phyloP scores from a whole-genome alignment of 2,113 vertebrate species.

The Pygoscelis antarcticus region DNA sequence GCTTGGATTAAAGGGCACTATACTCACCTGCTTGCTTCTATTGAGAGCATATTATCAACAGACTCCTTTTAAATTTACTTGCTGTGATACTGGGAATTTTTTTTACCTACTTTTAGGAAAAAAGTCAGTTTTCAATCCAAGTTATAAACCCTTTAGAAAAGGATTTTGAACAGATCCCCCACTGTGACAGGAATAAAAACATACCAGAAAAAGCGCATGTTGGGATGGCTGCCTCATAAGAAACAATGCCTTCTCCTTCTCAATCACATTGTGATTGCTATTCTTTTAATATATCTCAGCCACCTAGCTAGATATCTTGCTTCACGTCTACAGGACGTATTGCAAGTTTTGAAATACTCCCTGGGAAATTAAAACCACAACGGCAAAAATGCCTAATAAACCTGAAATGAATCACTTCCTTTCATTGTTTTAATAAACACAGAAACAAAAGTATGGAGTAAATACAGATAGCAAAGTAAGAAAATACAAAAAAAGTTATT shows the following conservation, averaged over 20 bases:
- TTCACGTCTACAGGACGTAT: background rate
- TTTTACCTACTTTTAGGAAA: background rate
- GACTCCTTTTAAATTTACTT: background rate
- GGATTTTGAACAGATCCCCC: background rate
- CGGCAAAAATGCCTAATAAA: background rate
- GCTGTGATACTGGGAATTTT: background rate
- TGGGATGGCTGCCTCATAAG: background rate
- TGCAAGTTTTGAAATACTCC: background rate
- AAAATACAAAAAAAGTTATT: background rate
- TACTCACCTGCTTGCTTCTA: background rate
- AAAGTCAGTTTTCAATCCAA: background rate
- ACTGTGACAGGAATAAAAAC: background rate
- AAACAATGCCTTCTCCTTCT: background rate
- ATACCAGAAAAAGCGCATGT: background rate
- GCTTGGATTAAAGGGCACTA: background rate
- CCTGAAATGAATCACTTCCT: background rate
- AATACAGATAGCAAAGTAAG: background rate
- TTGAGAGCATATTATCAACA: background rate
- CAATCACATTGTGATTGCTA: background rate
- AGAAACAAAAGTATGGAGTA: background rate
- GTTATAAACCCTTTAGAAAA: background rate
- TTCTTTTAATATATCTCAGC: background rate
- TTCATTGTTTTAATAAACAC: background rate
- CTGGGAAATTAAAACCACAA: background rate
- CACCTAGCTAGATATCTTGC: background rate